Evolutionary conservation across 2,797 vertebrate genomes (phyloP).

Genomic region (Microctenopoma steveboyesi): DNA sequence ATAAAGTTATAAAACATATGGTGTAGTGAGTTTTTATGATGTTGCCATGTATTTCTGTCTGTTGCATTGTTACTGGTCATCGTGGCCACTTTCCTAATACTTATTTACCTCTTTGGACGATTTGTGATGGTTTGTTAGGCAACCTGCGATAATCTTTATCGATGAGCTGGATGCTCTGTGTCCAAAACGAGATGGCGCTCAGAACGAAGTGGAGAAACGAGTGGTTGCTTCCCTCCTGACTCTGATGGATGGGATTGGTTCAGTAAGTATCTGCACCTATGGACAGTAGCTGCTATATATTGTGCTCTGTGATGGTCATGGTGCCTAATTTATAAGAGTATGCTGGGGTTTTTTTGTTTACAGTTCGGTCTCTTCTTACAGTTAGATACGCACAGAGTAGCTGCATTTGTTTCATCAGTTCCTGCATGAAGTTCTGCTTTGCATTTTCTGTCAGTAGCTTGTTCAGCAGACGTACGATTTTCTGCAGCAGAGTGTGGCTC

Average conservation of each 20-base stretch:
- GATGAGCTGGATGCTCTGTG: conserved; percentile 96
- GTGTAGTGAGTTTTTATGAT: too few relatives aligned
- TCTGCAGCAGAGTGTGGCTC: conserved; percentile 15
- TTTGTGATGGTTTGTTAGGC: conserved; percentile 67
- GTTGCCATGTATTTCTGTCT: too few relatives aligned
- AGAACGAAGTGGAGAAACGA: conserved; percentile 97
- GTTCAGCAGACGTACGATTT: not conserved
- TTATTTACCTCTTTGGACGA: too few relatives aligned
- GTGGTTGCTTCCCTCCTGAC: conserved; percentile 95
- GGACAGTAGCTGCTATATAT: too few relatives aligned
- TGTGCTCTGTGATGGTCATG: too few relatives aligned
- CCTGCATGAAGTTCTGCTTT: not conserved
- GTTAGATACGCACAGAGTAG: not conserved
- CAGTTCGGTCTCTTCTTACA: not conserved
- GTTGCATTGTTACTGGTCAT: not conserved
- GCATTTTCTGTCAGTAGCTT: conserved; percentile 2
- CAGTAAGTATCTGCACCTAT: conserved; percentile 82
- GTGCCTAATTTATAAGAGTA: not conserved
- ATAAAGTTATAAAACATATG: not conserved
- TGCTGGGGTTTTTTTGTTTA: not conserved
- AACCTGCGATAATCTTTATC: conserved; percentile 94
- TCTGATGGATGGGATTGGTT: conserved; percentile 96
- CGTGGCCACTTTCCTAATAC: not conserved
- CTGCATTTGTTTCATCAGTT: not conserved
- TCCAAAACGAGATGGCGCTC: conserved; percentile 92